Evolutionary conservation across 2,888 invertebrate genomes (phyloP), one percentile per base, ranked within the genome.

Genomic region (Drosophila histrio): DNA sequence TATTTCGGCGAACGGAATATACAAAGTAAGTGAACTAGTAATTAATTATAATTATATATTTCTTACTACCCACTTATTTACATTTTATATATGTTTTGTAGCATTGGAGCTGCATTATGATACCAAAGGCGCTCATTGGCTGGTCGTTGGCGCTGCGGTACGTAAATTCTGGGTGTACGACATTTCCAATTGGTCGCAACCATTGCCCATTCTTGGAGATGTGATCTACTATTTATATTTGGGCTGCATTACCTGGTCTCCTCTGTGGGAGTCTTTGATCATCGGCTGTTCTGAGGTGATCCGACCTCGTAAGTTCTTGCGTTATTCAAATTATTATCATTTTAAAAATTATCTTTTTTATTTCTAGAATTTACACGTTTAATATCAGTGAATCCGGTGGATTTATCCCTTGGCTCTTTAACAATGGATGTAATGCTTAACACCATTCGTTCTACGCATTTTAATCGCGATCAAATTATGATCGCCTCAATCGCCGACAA

Each of bases 1-100:
- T 92, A 92, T 71, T 93, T 93, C 1, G 94, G 95, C 77, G 89
- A 90, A 52, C 92, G 93, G 62, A 88, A 92, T 24, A 91, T 94
- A 39, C 92, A 92, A 73, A 92, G 94, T 94, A 91, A 68, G 71
- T 38, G 94, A 91, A 72, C 62, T 58, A 11, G 0, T 0, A 11
- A 1, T 8, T 9, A 2, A 2, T 32, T 7, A 3, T 5, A 15
- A 11, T 8, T 8, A 36, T 43, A 5, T 15, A 11, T 1, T 26
- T 43, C n/a, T 7, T 11, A 13, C 26, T 17, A 11, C 3, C 9
- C 5, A n/a, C 3, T 8, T 28, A 9, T 28, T 3, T 0, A 4
- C 3, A 22, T 5, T n/a, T 28, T 13, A 4, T 57, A 11, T 65
- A 11, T 28, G 41, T 44, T 5, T 28, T 52, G 3, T 17, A 91